Evolutionary conservation across 2,113 vertebrate species (phyloP).

Genomic region (Bubo blakistoni): DNA sequence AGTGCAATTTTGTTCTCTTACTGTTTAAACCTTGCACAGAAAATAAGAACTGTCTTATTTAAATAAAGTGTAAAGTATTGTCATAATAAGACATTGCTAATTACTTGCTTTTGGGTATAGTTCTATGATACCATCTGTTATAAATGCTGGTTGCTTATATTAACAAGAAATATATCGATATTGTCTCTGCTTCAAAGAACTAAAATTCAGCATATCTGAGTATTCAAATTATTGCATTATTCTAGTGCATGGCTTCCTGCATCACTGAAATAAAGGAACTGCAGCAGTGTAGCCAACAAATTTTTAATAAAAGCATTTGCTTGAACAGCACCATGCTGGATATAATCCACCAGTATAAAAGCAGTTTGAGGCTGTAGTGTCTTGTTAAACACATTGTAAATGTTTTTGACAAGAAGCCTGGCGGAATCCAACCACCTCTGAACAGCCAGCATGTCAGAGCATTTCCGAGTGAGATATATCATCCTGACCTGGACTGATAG

Average conservation of each 20-base stretch:
- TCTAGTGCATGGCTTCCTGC: neutral
- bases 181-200: neutral
- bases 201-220: neutral
- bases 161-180: neutral
- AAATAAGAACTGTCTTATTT: neutral
- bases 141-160: neutral
- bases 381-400: slow-evolving; percentile 11
- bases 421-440: neutral
- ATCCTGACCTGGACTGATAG: neutral
- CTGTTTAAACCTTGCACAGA: neutral
- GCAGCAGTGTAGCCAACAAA: neutral
- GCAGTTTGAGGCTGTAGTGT: neutral
- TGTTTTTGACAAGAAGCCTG: neutral
- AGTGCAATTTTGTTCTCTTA: neutral
- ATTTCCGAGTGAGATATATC: neutral
- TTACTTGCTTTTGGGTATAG: neutral
- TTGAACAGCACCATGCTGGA: neutral
- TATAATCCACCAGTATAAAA: neutral
- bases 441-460: neutral
- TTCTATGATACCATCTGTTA: neutral
- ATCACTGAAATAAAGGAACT: neutral
- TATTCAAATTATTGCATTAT: neutral
- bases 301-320: neutral
- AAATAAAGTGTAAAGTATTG: neutral
- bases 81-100: neutral